A percentile compares a stretch with the other conserved stretches of the same genome.
These are phyloP conservation scores for Chironomus striatipennis DNA, from an alignment of 1,140 invertebrate genomes.

Conservation along the genomic window DNA sequence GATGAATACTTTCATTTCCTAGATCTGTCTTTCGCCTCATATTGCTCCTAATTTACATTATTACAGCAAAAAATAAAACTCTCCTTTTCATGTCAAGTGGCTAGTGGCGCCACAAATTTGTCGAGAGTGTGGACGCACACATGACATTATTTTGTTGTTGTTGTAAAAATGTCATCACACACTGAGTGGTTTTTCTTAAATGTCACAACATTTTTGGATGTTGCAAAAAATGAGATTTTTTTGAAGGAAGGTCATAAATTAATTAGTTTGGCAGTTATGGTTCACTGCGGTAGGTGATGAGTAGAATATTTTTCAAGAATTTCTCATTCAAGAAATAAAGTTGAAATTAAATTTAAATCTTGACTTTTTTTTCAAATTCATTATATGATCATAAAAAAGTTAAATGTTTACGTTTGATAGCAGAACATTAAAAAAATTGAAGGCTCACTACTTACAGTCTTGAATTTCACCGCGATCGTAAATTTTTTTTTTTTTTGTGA, in stretches of 20 bases:
- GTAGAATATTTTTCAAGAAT: not conserved
- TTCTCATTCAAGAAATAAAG: too few species aligned
- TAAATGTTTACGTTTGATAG: not conserved
- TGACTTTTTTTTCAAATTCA: not conserved
- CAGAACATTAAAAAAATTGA: not conserved
- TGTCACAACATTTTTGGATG: not conserved
- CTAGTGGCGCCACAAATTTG: too few species aligned
- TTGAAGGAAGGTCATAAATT: not conserved
- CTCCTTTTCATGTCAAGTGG: too few species aligned
- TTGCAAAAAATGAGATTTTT: not conserved
- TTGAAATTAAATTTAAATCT: too few species aligned
- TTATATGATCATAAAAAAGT: not conserved
- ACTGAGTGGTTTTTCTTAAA: not conserved
- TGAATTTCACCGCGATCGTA: constrained; percentile 11
- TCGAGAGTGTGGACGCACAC: too few species aligned
- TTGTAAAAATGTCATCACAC: too few species aligned
- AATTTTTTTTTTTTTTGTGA: not conserved
- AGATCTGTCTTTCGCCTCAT: too few species aligned
- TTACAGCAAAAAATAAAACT: too few species aligned
- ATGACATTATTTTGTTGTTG: too few species aligned
- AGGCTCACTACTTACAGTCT: constrained; percentile 1
- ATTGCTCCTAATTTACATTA: too few species aligned
- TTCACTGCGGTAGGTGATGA: not conserved
- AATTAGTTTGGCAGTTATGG: not conserved
- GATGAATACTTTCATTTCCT: too few species aligned